A percentile compares a stretch with the other conserved stretches of the same genome.
phyloP scores from a whole-genome alignment of 2,888 invertebrate species.

The Gandaritis pyraliata region DNA sequence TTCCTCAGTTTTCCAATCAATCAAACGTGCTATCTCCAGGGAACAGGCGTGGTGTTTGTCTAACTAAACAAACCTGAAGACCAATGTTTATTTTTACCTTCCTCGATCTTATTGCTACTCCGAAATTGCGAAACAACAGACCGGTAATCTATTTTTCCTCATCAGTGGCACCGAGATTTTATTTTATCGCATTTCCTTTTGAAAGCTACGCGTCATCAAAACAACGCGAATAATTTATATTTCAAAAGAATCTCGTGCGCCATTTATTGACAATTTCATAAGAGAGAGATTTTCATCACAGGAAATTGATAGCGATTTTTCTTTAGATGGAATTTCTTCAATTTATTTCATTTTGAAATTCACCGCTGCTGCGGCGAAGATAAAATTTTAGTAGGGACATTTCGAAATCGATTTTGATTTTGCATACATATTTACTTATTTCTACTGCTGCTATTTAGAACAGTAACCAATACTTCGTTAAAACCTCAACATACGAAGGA shows the following conservation, averaged over 20 bases:
- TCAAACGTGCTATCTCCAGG: conserved; percentile 34
- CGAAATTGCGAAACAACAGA: conserved; percentile 39
- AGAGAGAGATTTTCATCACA: conserved; percentile 65
- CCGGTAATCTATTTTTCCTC: conserved; percentile 42
- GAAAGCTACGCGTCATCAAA: conserved; percentile 50
- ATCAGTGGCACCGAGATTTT: conserved; percentile 35
- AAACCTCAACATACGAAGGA: neutral
- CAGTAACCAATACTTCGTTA: no score
- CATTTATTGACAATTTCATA: conserved; percentile 71
- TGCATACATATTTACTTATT: conserved; percentile 2
- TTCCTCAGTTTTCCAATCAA: conserved; percentile 36
- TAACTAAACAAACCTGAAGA: conserved; percentile 38
- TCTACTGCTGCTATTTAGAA: no score
- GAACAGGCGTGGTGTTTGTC: conserved; percentile 35
- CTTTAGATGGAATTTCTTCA: conserved; percentile 60
- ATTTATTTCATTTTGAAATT: conserved; percentile 67
- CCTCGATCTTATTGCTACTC: conserved; percentile 34
- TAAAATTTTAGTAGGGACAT: conserved; percentile 42
- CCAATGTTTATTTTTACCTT: conserved; percentile 40
- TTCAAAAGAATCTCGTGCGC: conserved; percentile 56
- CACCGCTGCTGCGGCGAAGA: conserved; percentile 48
- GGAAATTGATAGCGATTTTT: conserved; percentile 70
- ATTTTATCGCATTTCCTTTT: conserved; percentile 36
- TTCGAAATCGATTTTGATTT: neutral
- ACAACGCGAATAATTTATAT: conserved; percentile 54